Conservation (phyloP, 1,140 invertebrate species). For the Marisa cornuarietis region DNA sequence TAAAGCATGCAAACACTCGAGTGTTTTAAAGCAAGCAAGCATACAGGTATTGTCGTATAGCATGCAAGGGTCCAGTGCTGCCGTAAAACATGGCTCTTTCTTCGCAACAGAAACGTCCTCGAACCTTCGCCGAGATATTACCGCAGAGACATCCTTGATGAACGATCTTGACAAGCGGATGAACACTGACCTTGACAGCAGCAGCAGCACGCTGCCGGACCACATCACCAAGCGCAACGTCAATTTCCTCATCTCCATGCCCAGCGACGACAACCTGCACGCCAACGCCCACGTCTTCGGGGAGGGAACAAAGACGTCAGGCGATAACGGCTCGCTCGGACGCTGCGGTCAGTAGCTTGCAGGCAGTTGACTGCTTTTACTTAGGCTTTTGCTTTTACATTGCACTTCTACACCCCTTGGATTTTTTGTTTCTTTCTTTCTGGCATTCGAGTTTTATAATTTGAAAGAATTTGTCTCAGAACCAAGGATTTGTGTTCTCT, state of each 20-base stretch:
- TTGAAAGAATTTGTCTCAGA: no score
- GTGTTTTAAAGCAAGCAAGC: no score
- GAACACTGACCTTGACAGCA: slow-evolving; percentile 52
- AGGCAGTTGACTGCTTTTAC: background rate
- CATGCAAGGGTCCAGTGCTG: no score
- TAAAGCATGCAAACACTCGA: no score
- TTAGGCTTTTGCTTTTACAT: no score
- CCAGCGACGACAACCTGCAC: slow-evolving; percentile 55
- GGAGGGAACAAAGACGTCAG: slow-evolving; percentile 53
- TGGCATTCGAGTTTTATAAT: no score
- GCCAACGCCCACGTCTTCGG: slow-evolving; percentile 46
- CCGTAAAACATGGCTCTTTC: background rate
- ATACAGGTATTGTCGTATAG: no score
- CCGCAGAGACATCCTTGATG: slow-evolving; percentile 63
- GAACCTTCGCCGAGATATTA: slow-evolving; percentile 60
- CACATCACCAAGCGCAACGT: slow-evolving; percentile 52
- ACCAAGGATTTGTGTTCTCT: no score
- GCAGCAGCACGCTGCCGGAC: slow-evolving; percentile 41
- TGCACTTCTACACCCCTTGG: no score
- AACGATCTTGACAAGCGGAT: slow-evolving; percentile 62
- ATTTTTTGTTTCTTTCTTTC: no score
- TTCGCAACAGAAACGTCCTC: slow-evolving; percentile 48
- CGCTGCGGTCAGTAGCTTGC: slow-evolving; percentile 1
- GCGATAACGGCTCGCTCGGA: slow-evolving; percentile 52
- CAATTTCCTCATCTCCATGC: slow-evolving; percentile 50